Percentiles rank a stretch among this genome's conserved stretches.
phyloP scores from a whole-genome alignment of 2,888 invertebrate genomes.

The Gymnoscelis rufifasciata region DNA sequence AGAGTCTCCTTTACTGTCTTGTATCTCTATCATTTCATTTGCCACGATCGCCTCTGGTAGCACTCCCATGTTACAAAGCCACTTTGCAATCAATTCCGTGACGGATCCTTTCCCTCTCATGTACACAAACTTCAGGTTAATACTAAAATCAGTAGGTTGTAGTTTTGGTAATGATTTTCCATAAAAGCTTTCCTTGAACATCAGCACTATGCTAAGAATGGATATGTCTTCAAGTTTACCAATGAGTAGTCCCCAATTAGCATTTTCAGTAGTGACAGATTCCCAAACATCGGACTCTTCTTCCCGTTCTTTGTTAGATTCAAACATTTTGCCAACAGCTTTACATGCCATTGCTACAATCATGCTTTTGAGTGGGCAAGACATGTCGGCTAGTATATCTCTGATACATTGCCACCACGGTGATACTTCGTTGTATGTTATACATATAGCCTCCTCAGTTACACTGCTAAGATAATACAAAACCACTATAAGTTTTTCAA shows the following conservation, averaged over 20 bases:
- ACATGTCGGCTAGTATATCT: constrained; percentile 84
- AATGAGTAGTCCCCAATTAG: constrained; percentile 91
- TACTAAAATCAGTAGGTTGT: constrained; percentile 74
- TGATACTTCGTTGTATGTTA: constrained; percentile 84
- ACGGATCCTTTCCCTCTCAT: constrained; percentile 88
- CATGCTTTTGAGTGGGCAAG: constrained; percentile 87
- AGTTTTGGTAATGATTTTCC: constrained; percentile 74
- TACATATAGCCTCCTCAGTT: constrained; percentile 79
- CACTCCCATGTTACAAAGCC: constrained; percentile 87
- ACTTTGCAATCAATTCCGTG: constrained; percentile 91
- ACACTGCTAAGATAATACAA: constrained; percentile 82
- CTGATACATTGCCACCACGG: constrained; percentile 91
- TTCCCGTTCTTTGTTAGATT: constrained; percentile 69
- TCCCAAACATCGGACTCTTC: constrained; percentile 83
- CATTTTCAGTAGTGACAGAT: constrained; percentile 89
- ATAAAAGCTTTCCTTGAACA: constrained; percentile 64
- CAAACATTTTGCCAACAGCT: constrained; percentile 81
- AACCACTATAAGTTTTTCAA: constrained; percentile 83
- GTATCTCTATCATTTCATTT: constrained; percentile 65
- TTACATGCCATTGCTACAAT: constrained; percentile 91
- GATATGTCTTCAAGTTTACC: constrained; percentile 94
- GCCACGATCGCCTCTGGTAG: constrained; percentile 81
- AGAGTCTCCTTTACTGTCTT: constrained; percentile 32
- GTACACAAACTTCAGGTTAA: constrained; percentile 83
- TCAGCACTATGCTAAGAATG: constrained; percentile 84